Base-by-base conservation (phyloP, 2,888 invertebrate species). In the Eupithecia inturbata region DNA sequence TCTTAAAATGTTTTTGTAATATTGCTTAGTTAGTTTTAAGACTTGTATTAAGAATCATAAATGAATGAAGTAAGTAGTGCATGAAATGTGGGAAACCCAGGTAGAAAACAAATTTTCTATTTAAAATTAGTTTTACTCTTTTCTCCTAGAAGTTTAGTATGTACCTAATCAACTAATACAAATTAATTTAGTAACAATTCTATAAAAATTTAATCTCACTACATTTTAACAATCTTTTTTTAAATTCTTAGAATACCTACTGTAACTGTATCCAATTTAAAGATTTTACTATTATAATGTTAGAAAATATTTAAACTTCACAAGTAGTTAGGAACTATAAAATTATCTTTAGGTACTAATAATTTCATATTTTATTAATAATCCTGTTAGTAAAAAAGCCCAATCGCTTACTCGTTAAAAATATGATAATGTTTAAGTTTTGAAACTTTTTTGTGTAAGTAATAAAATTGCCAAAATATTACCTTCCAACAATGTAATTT, bases 381-480 rank as follows among this genome's bases (percentile, higher is more conserved):
- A 31, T 91, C 89, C 82, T 89, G 85, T 89, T 89, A 83, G 70
- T 68, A 75, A 60, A 72, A 53, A 19, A 71, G 78, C 81, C 63
- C 45, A 67, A 72, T 74, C 74, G 69, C 76, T 75, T 75, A 75
- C 74, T 70, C 74, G 33, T 68, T 71, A 39, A 36, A 41, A 64
- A 66, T 66, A 66, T 66, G 2, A 39, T 22, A 66, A 36, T 22
- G 36, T 36, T 36, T 36, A 22, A 26, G n/a, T 39, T 66, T 36
- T 16, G 39, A 39, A 22, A 14, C 26, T 66, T 26, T 26, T 66
- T 66, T 36, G 6, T 14, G 66, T 39, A 12, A 33, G 22, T 6
- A 67, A 60, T 66, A 83, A 88, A 84, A 89, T 91, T 91, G 93
- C 93, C 93, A 93, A 94, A 66, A 93, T 85, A 85, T 84, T 85